Evolutionary conservation across 2,113 vertebrate genomes (phyloP).

Genomic region (Pardalotus punctatus): DNA sequence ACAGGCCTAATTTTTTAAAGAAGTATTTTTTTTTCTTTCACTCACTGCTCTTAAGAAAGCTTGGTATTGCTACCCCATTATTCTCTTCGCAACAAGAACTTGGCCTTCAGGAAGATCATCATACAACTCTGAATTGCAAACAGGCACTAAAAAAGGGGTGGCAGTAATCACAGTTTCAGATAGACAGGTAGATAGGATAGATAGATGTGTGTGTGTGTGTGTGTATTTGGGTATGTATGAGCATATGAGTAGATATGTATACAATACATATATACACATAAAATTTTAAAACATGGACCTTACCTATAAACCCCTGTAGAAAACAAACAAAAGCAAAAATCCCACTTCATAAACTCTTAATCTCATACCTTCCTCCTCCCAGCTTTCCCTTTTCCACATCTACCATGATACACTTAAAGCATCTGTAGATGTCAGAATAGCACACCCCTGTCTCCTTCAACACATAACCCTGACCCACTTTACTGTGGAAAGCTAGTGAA

Average conservation of each 20-base stretch:
- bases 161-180: not conserved
- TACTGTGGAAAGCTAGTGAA: not conserved
- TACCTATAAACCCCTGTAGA: not conserved
- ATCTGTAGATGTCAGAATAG: not conserved
- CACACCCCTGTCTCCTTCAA: not conserved
- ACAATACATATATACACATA: not conserved
- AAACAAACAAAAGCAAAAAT: not conserved
- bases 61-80: not conserved
- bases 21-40: conserved; percentile 10
- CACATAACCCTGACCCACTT: not conserved
- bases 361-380: not conserved
- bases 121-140: not conserved
- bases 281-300: not conserved
- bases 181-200: accelerated
- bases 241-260: not conserved
- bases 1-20: not conserved
- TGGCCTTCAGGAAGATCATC: not conserved
- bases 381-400: not conserved
- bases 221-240: not conserved
- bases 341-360: not conserved
- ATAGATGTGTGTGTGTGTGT: not conserved
- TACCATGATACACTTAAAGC: accelerated
- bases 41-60: conserved; percentile 7
- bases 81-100: not conserved
- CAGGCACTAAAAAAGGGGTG: not conserved